Evolutionary conservation across 2,888 invertebrate genomes (phyloP), one percentile per base, ranked within the genome.

Genomic region (Acanthoscelides obtectus): DNA sequence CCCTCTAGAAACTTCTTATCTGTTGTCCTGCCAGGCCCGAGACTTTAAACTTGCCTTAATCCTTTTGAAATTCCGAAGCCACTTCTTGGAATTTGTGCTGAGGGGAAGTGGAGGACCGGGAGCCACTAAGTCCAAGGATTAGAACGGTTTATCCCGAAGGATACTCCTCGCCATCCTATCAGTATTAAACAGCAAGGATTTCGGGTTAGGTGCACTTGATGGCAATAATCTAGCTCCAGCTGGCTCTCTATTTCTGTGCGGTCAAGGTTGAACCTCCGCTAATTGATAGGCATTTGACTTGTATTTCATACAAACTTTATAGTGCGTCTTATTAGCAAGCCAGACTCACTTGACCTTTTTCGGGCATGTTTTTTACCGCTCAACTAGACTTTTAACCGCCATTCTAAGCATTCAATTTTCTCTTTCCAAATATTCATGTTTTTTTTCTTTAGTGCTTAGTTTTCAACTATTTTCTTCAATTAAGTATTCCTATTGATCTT

Each of bases 121-220:
- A 21, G 66, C 21, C 22, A 66, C 21, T 66, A 66, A 66, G 66
- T 66, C 66, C 21, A 6, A 66, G 66, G 66, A 66, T 66, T 66
- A 66, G 66, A 66, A 21, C 69, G 64, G 69, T 69, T 69, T 83
- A 83, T 83, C 83, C 83, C 79, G 77, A 77, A 77, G 79, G 79
- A 79, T 79, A 77, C 75, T 78, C 77, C 77, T 74, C 74, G 77
- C 78, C 81, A 81, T 81, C 81, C 81, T 83, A 82, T 81, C 81
- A 80, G 80, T 81, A 79, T 80, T 79, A 79, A 77, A 79, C 82
- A 83, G 83, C 76, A 71, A 79, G 81, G 81, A 81, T 81, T 81
- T 81, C 77, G 70, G 73, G 69, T 45, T 45, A 45, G 45, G 45
- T 45, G 45, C 45, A 12, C 45, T 45, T 45, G 45, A 70, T 12